phyloP scores from a whole-genome alignment of 2,888 invertebrate genomes.

The Amphipyra berbera region DNA sequence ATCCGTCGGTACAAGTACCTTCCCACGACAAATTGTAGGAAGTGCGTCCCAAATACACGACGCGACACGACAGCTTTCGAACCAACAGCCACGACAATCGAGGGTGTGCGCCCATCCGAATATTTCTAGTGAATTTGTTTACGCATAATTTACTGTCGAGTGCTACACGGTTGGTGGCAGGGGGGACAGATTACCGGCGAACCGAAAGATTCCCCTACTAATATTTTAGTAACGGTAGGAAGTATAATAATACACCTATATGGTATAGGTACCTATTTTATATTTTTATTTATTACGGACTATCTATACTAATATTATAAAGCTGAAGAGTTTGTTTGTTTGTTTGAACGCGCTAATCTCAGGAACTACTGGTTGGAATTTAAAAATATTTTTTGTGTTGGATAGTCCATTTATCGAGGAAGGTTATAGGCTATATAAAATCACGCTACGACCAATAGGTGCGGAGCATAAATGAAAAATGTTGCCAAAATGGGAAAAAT shows the following conservation, averaged over 20 bases:
- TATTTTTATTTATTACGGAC: too few relatives aligned
- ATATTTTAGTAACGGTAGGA: background rate
- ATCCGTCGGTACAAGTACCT: slow-evolving; percentile 56
- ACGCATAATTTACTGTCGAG: slow-evolving; percentile 4
- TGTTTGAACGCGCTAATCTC: too few relatives aligned
- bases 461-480: too few relatives aligned
- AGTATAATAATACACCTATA: background rate
- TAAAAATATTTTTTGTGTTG: too few relatives aligned
- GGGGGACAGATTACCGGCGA: background rate
- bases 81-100: slow-evolving; percentile 22
- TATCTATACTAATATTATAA: too few relatives aligned
- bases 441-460: too few relatives aligned
- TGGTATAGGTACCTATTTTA: too few relatives aligned
- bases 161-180: slow-evolving; percentile 2
- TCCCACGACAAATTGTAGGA: slow-evolving; percentile 79
- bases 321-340: too few relatives aligned
- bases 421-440: too few relatives aligned
- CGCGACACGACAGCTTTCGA: slow-evolving; percentile 38
- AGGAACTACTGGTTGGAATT: too few relatives aligned
- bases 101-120: slow-evolving; percentile 60
- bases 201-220: background rate
- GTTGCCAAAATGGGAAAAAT: too few relatives aligned
- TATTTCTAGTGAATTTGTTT: slow-evolving; percentile 43
- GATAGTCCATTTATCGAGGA: too few relatives aligned
- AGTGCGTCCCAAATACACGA: slow-evolving; percentile 67